Conservation (phyloP, 2,113 vertebrate species). For the Kryptolebias marmoratus region DNA sequence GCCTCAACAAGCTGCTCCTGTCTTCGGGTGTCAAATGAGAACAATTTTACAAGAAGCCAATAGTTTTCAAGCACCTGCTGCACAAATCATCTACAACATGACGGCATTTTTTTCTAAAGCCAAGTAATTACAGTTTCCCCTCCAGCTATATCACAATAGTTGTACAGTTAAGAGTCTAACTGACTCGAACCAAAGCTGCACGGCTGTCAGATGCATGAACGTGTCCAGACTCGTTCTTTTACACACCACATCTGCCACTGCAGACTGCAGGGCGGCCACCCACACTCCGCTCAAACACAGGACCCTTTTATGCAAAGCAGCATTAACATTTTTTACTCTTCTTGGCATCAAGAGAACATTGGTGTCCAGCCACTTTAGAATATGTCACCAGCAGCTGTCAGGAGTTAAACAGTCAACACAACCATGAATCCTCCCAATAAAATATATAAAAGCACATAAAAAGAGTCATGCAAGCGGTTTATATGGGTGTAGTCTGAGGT, state of each 20-base stretch:
- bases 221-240: constrained; percentile 41
- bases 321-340: constrained; percentile 28
- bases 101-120: neutral
- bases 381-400: constrained; percentile 26
- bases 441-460: neutral
- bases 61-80: neutral
- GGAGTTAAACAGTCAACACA: constrained; percentile 2
- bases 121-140: neutral
- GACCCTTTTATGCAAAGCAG: constrained; percentile 46
- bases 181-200: neutral
- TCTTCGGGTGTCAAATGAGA: neutral
- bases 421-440: neutral
- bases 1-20: neutral
- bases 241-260: constrained; percentile 56
- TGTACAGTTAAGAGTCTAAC: neutral
- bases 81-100: neutral
- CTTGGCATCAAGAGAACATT: constrained; percentile 19
- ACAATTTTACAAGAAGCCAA: no score
- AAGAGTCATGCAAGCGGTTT: neutral
- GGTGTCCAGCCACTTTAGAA: constrained; percentile 22
- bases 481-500: neutral
- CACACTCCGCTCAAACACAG: constrained; percentile 34
- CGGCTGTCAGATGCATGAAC: constrained; percentile 22
- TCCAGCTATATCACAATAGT: neutral
- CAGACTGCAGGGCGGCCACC: constrained; percentile 39